A percentile compares a stretch with the other conserved stretches of the same genome.
These are phyloP conservation scores for Lethenteron reissneri DNA, from an alignment of 2,113 vertebrate genomes.

Conservation along the genomic window DNA sequence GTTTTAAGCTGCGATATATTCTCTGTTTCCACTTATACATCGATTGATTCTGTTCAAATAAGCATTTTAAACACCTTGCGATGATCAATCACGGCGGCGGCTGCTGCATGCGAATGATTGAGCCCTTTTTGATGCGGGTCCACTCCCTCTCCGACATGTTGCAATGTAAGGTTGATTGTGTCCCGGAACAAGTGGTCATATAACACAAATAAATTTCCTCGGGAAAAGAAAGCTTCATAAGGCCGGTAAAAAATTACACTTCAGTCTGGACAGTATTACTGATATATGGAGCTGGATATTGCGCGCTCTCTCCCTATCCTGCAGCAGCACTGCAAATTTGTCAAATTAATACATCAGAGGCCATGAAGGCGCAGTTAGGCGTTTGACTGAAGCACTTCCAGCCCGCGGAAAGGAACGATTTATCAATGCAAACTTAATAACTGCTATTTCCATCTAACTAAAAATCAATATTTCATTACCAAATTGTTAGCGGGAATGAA, in stretches of 20 bases:
- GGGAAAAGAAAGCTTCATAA: conserved; percentile 5
- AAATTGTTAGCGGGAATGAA: conserved; percentile 99
- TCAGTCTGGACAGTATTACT: background rate
- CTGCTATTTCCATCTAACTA: conserved; percentile 99
- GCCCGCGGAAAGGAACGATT: conserved; percentile 87
- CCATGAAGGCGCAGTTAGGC: conserved; percentile 90
- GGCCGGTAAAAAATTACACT: conserved; percentile 4
- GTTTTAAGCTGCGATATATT: too few species aligned
- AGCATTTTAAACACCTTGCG: background rate
- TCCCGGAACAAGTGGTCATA: conserved; percentile 1
- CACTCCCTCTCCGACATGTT: conserved; percentile 5
- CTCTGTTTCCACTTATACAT: background rate
- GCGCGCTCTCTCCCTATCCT: conserved; percentile 3
- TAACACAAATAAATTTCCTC: conserved; percentile 3
- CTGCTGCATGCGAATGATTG: conserved; percentile 1
- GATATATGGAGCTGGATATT: conserved; percentile 4
- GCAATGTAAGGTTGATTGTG: conserved; percentile 6
- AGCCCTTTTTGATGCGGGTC: background rate
- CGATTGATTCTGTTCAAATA: conserved; percentile 1
- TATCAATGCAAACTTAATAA: conserved; percentile 99
- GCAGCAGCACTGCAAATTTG: conserved; percentile 45
- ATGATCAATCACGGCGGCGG: background rate
- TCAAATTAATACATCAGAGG: conserved; percentile 99
- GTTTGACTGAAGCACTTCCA: conserved; percentile 51
- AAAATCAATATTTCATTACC: conserved; percentile 99